Conservation (phyloP, 2,888 invertebrate genomes). For the Argyresthia albistria region DNA sequence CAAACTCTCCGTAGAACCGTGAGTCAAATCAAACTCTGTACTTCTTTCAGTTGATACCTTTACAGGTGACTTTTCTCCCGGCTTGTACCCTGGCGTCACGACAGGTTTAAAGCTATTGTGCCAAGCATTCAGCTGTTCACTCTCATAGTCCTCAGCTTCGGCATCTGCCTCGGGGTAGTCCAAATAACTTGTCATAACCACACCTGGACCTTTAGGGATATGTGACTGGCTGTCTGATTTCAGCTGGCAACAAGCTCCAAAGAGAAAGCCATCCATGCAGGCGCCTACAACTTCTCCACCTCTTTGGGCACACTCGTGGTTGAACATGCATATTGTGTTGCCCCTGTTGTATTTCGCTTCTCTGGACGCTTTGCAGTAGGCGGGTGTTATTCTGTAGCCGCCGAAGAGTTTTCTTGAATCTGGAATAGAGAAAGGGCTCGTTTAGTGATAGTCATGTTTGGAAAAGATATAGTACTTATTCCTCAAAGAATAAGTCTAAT, state of each 20-base stretch:
- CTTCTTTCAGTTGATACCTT: constrained; percentile 1
- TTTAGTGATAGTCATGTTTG: background rate
- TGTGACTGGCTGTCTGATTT: constrained; percentile 59
- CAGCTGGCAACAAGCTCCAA: constrained; percentile 91
- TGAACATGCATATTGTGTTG: constrained; percentile 93
- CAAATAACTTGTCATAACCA: constrained; percentile 59
- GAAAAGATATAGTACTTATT: too few relatives aligned
- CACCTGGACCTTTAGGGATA: constrained; percentile 61
- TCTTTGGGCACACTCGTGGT: constrained; percentile 87
- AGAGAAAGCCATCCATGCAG: constrained; percentile 94
- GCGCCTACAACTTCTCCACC: constrained; percentile 88
- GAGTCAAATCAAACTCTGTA: background rate
- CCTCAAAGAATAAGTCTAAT: too few relatives aligned
- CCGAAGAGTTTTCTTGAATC: constrained; percentile 82
- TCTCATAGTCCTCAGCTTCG: constrained; percentile 45
- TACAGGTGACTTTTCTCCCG: constrained; percentile 26
- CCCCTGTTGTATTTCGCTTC: constrained; percentile 75
- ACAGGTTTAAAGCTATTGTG: constrained; percentile 62
- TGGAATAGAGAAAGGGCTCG: constrained; percentile 20
- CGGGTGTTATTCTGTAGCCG: constrained; percentile 88
- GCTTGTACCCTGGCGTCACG: constrained; percentile 58
- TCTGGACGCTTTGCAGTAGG: constrained; percentile 81
- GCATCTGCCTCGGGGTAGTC: constrained; percentile 55
- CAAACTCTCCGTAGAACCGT: constrained; percentile 35
- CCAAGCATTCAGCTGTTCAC: constrained; percentile 49